A percentile compares a stretch with the other conserved stretches of the same genome.
These are phyloP conservation scores for Rotaria magnacalcarata DNA, from an alignment of 2,888 invertebrate species.

Conservation along the genomic window DNA sequence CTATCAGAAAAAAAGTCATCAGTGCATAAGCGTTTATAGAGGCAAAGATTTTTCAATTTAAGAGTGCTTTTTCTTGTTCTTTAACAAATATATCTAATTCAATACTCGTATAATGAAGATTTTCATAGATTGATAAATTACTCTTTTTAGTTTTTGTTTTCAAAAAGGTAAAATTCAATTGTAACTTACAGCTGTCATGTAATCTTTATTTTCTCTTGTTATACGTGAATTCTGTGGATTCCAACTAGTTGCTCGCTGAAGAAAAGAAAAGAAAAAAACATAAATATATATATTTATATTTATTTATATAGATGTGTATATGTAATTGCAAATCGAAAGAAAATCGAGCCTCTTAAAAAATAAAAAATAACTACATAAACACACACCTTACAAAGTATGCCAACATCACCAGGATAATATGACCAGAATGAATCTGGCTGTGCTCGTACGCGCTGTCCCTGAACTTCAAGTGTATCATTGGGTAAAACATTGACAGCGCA, in stretches of 20 bases:
- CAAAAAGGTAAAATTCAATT: too few relatives aligned
- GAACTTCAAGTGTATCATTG: neutral
- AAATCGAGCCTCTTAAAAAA: too few relatives aligned
- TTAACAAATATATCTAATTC: too few relatives aligned
- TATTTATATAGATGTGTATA: neutral
- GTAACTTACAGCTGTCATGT: conserved; percentile 28
- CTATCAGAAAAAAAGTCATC: neutral
- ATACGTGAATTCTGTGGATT: neutral
- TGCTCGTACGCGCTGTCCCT: neutral
- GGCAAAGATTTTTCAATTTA: neutral
- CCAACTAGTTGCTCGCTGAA: conserved; percentile 6
- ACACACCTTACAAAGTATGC: neutral
- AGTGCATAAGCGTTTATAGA: neutral
- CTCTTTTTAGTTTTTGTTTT: too few relatives aligned
- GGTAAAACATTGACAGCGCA: neutral
- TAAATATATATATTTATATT: neutral
- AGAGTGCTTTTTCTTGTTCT: too few relatives aligned
- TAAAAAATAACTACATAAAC: neutral
- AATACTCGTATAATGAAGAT: too few relatives aligned
- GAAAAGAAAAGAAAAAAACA: neutral
- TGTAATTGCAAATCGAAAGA: neutral
- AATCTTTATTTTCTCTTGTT: conserved; percentile 24
- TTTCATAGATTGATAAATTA: too few relatives aligned
- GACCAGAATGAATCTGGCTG: conserved; percentile 21
- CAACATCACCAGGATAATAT: conserved; percentile 21